Base-by-base conservation (phyloP, 2,888 invertebrate genomes). In the Chymomyza fuscimana region DNA sequence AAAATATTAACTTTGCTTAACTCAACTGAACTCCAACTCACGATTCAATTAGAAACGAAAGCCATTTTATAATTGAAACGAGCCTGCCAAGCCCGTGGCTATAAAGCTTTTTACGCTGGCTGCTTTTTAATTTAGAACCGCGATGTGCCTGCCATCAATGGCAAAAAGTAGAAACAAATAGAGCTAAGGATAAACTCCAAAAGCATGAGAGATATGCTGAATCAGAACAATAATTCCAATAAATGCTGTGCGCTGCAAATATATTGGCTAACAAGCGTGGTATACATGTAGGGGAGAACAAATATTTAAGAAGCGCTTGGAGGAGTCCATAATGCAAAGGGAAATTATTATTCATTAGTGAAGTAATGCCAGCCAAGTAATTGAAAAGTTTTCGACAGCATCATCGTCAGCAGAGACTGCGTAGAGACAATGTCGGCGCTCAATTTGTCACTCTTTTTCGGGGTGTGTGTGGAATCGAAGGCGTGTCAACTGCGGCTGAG, bases 31-130 rank as follows among this genome's bases (percentile, higher is more conserved):
- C 74, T 74, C 77, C 72, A 81, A 81, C 83, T 79, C 82, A 67
- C 78, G 80, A 82, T 88, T 88, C 87, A 86, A 89, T 88, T 88
- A 83, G 81, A 79, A 86, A 76, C 82, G 78, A 89, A 89, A 89
- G 89, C 89, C 88, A 89, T 89, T 89, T 89, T 89, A 82, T 88
- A 89, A 89, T 86, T 89, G 86, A 89, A 89, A 81, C 80, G 71
- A 75, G 73, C 65, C 63, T 61, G 70, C 65, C 67, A 68, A 62
- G 62, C 69, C 71, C 68, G 63, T 58, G 64, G 67, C 68, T 54
- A 50, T 46, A 46, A 46, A 46, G 40, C 40, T 36, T 22, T 56
- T 25, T 58, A 22, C 25, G 69, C 56, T 46, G 22, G 22, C 4
- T 29, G 22, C 22, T 58, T 58, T 58, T 58, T 29, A 58, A 58